These are phyloP conservation scores for Euphydryas editha DNA, from an alignment of 2,888 invertebrate genomes.

Conservation along the genomic window DNA sequence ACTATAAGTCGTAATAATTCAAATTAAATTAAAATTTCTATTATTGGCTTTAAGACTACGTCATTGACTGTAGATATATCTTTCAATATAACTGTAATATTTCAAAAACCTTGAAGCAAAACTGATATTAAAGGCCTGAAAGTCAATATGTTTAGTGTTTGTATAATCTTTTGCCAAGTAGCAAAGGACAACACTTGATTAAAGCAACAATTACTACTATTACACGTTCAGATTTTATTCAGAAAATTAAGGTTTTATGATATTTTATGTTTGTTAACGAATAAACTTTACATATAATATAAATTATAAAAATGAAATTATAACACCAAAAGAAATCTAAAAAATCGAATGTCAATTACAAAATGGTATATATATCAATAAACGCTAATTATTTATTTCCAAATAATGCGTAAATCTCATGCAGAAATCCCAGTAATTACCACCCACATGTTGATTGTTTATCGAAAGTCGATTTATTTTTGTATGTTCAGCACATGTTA, in stretches of 20 bases:
- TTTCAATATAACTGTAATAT: not conserved
- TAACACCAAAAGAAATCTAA: too few relatives aligned
- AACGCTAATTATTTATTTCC: not conserved
- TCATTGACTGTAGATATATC: too few relatives aligned
- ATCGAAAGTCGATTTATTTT: constrained; percentile 29
- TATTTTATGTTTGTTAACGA: too few relatives aligned
- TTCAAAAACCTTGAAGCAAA: not conserved
- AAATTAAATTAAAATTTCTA: not conserved
- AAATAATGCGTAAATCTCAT: not conserved
- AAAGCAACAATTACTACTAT: not conserved
- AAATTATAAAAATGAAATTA: too few relatives aligned
- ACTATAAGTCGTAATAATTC: not conserved
- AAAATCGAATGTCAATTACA: not conserved
- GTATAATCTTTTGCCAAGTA: constrained; percentile 1
- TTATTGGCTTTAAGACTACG: too few relatives aligned
- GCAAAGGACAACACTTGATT: constrained; percentile 1
- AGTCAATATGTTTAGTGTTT: not conserved
- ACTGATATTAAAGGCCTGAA: not conserved
- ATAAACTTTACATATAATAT: too few relatives aligned
- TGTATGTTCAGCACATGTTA: constrained; percentile 57
- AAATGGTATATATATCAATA: not conserved
- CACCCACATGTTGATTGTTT: constrained; percentile 25
- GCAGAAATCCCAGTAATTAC: constrained; percentile 11
- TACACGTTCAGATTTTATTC: not conserved
- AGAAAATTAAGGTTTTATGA: not conserved